Percentiles rank a stretch among this genome's conserved stretches.
phyloP scores from a whole-genome alignment of 2,888 invertebrate genomes.

The Eueremaeus valkanovi region DNA sequence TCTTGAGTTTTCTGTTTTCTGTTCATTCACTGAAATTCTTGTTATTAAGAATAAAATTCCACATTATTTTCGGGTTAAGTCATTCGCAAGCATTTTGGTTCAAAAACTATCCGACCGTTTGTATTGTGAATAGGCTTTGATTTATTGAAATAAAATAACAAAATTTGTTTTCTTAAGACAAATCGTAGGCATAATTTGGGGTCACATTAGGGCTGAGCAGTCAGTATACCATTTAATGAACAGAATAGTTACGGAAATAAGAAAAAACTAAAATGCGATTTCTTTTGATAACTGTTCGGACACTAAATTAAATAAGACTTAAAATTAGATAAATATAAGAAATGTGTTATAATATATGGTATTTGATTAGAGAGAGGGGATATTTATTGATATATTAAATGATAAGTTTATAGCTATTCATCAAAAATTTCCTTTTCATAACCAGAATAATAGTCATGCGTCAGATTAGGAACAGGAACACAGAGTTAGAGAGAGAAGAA shows the following conservation, averaged over 20 bases:
- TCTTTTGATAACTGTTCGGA: neutral
- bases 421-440: constrained; percentile 1
- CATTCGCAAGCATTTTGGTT: neutral
- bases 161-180: neutral
- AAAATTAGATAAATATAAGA: neutral
- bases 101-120: constrained; percentile 1
- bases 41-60: too few relatives aligned
- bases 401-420: neutral
- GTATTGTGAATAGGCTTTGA: neutral
- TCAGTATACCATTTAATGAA: neutral
- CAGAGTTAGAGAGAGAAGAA: neutral
- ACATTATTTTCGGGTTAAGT: neutral
- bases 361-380: neutral
- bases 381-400: neutral
- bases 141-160: neutral
- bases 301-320: neutral
- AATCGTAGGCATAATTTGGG: neutral
- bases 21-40: too few relatives aligned
- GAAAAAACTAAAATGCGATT: neutral
- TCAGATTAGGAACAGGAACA: too few relatives aligned
- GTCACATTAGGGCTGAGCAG: neutral
- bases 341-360: neutral
- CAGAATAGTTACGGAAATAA: neutral
- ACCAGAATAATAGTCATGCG: constrained; percentile 23
- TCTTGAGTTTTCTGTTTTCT: too few relatives aligned